Evolutionary conservation across 1,140 invertebrate genomes (phyloP), one percentile per base, ranked within the genome.

Genomic region (Venturia canescens): DNA sequence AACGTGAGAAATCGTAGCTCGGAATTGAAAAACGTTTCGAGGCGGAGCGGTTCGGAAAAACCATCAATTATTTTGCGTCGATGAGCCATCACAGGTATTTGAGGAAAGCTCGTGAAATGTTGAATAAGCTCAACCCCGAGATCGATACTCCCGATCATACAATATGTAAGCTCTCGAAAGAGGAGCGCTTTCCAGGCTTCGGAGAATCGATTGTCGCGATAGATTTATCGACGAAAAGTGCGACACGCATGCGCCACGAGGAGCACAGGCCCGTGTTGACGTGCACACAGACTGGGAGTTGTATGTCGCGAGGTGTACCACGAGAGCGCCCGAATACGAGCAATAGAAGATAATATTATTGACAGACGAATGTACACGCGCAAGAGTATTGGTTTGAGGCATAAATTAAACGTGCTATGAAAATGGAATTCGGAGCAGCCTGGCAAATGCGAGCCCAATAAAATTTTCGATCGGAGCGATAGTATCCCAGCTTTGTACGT

Each of bases 341-440:
- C 18, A n/a, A 57, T 57, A 16, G 53, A 57, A n/a, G 53, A 57
- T 57, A 57, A 66, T 66, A 66, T 66, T 66, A 66, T 66, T 66
- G 60, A 66, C 60, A 66, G 23, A 26, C 23, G 60, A 23, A 66
- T 23, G 53, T 57, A 57, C 21, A 57, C 53, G 11, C 21, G 21
- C 53, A 1, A 6, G 5, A n/a, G 21, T 48, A 16, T 6, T 16
- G 53, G 18, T 18, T 23, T 9, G 60, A 27, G 23, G n/a, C 27
- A 7, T 66, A 23, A 23, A 29, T 26, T 66, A 66, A 23, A 66
- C 4, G 26, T 23, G 60, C 0, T 13, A 27, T 26, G 60, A 66
- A 23, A 66, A 66, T 66, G 60, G 23, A 66, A 66, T 66, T 66
- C 16, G 60, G 9, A 29, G 60, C 2, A 66, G n/a, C n/a, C n/a